Evolutionary conservation across 1,140 invertebrate genomes (phyloP), one percentile per base, ranked within the genome.

Genomic region (Drosophila fuyamai): DNA sequence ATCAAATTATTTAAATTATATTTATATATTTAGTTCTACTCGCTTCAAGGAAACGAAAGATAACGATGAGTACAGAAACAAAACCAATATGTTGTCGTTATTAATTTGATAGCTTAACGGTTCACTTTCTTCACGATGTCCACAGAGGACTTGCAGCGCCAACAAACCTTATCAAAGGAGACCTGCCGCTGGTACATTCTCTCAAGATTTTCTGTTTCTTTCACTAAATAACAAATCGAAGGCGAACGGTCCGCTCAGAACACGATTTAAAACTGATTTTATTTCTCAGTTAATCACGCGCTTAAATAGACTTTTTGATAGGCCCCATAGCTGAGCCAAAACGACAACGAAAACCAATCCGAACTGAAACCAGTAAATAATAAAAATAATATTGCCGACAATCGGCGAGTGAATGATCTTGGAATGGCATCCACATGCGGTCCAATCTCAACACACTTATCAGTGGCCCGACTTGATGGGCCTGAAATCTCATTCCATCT

Each of bases 151-250:
- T 58, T 65, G 48, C 41, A 63, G 55, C 58, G 18, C 62, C 38
- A 67, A 81, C 84, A 48, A 83, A 92, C 90, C 90, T 92, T 92
- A 70, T 92, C 91, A 66, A 92, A 92, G 51, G 88, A 90, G 56
- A 68, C 80, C 80, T 92, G 88, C 53, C 84, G 79, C 58, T 92
- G 81, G 46, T 90, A 91, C 88, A 92, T 92, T 73, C 71, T 89
- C 43, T 50, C 46, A 46, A 32, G 18, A 38, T 56, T 60, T 23
- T 67, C 18, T 32, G 32, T 27, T 44, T 9, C 63, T 14, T 48
- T 65, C 48, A 46, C 62, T 56, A 51, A 48, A 14, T 27, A 13
- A n/a, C n/a, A 50, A 10, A 27, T 23, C 41, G 43, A 60, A 58
- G 47, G 18, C 61, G 38, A 79, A 62, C 83, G 65, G 57, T 66